A percentile compares a stretch with the other conserved stretches of the same genome.
These are phyloP conservation scores for Agrypnia vestita DNA, from an alignment of 1,140 invertebrate genomes.

Conservation along the genomic window DNA sequence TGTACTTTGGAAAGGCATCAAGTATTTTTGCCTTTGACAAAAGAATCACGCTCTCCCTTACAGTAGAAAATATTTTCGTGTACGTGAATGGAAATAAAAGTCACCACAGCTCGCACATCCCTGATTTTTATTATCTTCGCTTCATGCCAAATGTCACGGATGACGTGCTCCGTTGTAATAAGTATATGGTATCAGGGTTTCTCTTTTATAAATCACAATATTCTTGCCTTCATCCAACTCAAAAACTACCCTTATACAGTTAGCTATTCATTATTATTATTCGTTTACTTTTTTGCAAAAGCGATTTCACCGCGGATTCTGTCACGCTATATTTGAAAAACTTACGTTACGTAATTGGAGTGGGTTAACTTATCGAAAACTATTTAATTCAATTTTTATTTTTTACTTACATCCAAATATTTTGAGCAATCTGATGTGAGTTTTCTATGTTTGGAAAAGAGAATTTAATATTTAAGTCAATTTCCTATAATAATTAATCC, in stretches of 20 bases:
- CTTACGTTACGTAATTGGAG: too few relatives aligned
- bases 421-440: too few relatives aligned
- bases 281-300: slow-evolving; percentile 18
- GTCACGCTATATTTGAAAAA: slow-evolving; percentile 45
- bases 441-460: too few relatives aligned
- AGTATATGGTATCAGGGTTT: slow-evolving; percentile 29
- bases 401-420: too few relatives aligned
- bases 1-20: too few relatives aligned
- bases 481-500: too few relatives aligned
- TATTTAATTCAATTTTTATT: too few relatives aligned
- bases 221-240: not conserved
- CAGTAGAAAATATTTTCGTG: slow-evolving; percentile 32
- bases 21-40: slow-evolving; percentile 35
- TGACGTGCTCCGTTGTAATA: slow-evolving; percentile 56
- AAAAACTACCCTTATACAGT: slow-evolving; percentile 26
- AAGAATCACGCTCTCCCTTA: slow-evolving; percentile 35
- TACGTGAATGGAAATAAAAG: slow-evolving; percentile 34
- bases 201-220: slow-evolving; percentile 35
- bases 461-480: too few relatives aligned
- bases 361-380: too few relatives aligned
- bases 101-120: slow-evolving; percentile 31
- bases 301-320: slow-evolving; percentile 5
- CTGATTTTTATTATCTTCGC: slow-evolving; percentile 48
- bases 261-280: slow-evolving; percentile 35
- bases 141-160: slow-evolving; percentile 47